Percentiles rank a stretch among this genome's conserved stretches.
These are phyloP conservation scores for Condylura cristata DNA, from an alignment of 2,113 vertebrate species.

Conservation along the genomic window DNA sequence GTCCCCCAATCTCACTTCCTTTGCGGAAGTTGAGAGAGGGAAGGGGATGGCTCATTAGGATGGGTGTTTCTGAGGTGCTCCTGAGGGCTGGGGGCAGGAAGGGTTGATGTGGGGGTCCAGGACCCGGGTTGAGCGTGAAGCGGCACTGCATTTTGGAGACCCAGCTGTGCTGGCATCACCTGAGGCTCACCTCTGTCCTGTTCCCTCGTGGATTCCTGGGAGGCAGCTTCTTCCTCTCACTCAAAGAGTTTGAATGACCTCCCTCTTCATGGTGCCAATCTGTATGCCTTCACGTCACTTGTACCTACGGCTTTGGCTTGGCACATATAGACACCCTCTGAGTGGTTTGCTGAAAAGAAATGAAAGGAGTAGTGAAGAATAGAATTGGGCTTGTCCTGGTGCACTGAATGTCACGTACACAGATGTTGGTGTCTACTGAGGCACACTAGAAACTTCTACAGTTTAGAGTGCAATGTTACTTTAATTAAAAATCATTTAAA, in stretches of 20 bases:
- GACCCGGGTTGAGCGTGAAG: too few relatives aligned
- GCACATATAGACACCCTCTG: neutral
- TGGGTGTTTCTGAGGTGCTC: too few relatives aligned
- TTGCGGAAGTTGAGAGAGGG: neutral
- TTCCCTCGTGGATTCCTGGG: neutral
- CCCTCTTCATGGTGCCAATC: neutral
- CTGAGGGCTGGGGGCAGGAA: neutral
- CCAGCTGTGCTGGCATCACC: neutral
- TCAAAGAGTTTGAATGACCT: neutral
- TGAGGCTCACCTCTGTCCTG: neutral
- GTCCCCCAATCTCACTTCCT: neutral
- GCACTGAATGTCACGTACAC: too few relatives aligned
- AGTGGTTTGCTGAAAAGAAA: neutral
- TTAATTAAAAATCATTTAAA: too few relatives aligned
- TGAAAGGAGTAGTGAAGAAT: too few relatives aligned
- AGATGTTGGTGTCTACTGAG: too few relatives aligned
- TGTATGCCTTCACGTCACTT: neutral
- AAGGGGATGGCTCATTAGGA: neutral
- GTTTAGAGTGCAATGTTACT: too few relatives aligned
- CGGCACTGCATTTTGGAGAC: fast-evolving
- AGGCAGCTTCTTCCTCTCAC: neutral
- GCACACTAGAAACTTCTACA: too few relatives aligned
- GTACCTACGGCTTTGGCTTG: neutral
- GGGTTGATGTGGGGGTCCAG: too few relatives aligned
- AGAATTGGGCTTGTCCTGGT: too few relatives aligned